A percentile compares a stretch with the other conserved stretches of the same genome.
These are phyloP conservation scores for Xestia sexstrigata DNA, from an alignment of 2,888 invertebrate species.

Conservation along the genomic window DNA sequence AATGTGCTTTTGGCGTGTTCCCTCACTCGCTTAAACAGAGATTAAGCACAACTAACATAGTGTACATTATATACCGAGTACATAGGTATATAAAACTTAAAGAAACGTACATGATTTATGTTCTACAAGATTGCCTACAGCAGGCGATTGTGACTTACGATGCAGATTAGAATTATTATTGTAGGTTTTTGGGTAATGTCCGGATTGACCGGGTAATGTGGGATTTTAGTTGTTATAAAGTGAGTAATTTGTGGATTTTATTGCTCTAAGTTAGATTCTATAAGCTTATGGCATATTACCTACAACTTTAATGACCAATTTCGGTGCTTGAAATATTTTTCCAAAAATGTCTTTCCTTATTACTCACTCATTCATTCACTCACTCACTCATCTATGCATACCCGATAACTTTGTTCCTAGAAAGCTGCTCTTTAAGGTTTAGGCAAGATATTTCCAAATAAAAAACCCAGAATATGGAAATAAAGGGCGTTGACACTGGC, in stretches of 20 bases:
- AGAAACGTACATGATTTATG: constrained; percentile 74
- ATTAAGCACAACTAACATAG: constrained; percentile 83
- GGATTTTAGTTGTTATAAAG: constrained; percentile 19
- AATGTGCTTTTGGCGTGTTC: constrained; percentile 87
- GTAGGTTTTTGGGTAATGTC: constrained; percentile 52
- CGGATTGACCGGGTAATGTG: constrained; percentile 31
- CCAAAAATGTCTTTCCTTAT: not conserved
- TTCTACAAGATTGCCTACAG: constrained; percentile 65
- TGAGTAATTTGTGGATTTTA: constrained; percentile 33
- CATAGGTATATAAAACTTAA: constrained; percentile 74
- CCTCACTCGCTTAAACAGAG: constrained; percentile 79
- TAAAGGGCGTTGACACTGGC: not conserved
- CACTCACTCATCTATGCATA: not conserved
- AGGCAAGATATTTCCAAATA: not conserved
- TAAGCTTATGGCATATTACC: not conserved
- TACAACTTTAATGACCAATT: not conserved
- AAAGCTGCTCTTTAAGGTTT: not conserved
- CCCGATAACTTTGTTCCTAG: not conserved
- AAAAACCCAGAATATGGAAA: not conserved
- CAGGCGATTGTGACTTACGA: constrained; percentile 62
- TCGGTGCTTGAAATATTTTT: not conserved
- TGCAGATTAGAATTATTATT: constrained; percentile 58
- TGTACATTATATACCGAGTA: constrained; percentile 60
- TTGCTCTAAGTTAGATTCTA: not conserved
- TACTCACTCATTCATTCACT: not conserved